Base-by-base conservation (phyloP, 2,797 vertebrate species). In the Tarsius wallacei region DNA sequence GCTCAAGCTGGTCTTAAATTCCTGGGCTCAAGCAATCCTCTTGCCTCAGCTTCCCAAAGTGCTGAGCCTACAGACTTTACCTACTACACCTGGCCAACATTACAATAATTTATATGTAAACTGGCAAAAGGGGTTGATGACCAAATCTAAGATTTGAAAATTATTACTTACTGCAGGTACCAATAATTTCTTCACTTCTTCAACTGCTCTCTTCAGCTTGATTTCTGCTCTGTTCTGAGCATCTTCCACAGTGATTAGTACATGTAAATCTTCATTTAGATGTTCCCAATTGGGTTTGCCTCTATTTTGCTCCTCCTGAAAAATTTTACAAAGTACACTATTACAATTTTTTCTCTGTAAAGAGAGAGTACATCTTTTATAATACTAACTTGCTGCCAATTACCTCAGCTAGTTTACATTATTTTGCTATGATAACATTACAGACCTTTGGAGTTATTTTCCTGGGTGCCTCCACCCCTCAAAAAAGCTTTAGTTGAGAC, bases 211-310 rank as follows among this genome's bases (percentile, higher is more conserved):
- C 99, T 99, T 99, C 98, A 99, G 99, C 94, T 99, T 99, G 98
- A 99, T 99, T 99, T 99, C 99, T 97, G 99, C 99, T 96, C 99
- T 99, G 98, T 99, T 99, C 97, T 99, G 99, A 92, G 99, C 99
- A 98, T 99, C 99, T 98, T 99, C 99, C 99, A 99, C 99, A 82
- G 99, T 99, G 99, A 99, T 99, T 95, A 99, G 99, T 96, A 99
- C 99, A 59, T 99, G 99, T 96, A 99, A 99, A 98, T 99, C 99
- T 99, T 99, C 99, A 96, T 99, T 99, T 97, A 99, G 99, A 97
- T 99, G 99, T 97, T 99, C 99, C 99, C 99, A 99, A 98, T 99
- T 99, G 96, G 99, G 99, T 97, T 99, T 99, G 97, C 99, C 99
- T 99, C 99, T 98, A 98, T 99, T 99, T 99, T 99, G 99, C 97